Evolutionary conservation across 2,888 invertebrate species (phyloP).

Genomic region (Stenichneumon culpator): DNA sequence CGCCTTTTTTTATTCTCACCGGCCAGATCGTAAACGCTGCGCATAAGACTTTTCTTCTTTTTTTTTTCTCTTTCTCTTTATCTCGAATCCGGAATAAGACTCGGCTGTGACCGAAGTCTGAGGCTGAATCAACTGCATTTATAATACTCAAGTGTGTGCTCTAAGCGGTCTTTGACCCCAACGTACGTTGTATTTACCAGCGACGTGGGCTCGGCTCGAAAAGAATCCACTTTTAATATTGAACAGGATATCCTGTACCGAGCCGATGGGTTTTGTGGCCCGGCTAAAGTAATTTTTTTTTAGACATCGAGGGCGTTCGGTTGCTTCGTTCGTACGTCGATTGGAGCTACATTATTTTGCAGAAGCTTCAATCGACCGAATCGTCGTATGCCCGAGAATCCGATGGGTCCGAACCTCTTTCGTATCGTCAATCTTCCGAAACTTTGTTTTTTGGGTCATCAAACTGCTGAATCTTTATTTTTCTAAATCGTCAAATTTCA

Average conservation of each 20-base stretch:
- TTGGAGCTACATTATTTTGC: too few relatives aligned
- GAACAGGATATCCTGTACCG: not conserved
- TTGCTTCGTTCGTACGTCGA: not conserved
- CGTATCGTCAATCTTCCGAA: too few relatives aligned
- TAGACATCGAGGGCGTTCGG: not conserved
- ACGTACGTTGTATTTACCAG: not conserved
- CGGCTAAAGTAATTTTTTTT: not conserved
- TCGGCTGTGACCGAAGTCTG: not conserved
- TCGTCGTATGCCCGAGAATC: too few relatives aligned
- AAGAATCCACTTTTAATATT: not conserved
- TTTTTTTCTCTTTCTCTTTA: not conserved
- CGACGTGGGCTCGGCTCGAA: not conserved
- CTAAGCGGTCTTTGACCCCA: not conserved
- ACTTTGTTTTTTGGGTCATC: not conserved
- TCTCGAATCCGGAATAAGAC: not conserved
- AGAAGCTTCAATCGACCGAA: too few relatives aligned
- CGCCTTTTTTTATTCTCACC: not conserved
- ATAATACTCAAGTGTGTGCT: not conserved
- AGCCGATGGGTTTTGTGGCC: not conserved
- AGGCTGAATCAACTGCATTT: slow-evolving; percentile 1
- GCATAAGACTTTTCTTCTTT: not conserved
- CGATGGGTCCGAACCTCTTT: too few relatives aligned
- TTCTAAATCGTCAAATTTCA: too few relatives aligned
- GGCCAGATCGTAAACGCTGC: slow-evolving; percentile 4
- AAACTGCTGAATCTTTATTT: too few relatives aligned